Evolutionary conservation across 2,113 vertebrate genomes (phyloP).

Genomic region (Felis chaus): DNA sequence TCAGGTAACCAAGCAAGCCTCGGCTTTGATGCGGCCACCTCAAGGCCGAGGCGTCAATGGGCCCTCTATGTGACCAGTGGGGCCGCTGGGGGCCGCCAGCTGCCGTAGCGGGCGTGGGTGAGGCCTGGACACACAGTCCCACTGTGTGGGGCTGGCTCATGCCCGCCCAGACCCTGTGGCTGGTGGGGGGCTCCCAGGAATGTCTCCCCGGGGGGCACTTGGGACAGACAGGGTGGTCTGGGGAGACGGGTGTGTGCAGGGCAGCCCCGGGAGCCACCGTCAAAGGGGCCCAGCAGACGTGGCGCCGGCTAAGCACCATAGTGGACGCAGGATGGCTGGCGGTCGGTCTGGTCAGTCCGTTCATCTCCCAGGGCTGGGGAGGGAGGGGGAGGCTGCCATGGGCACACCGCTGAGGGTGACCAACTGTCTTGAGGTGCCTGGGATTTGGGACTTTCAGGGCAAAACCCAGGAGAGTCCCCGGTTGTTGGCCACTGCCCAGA

Average conservation of each 20-base stretch:
- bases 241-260: slow-evolving; percentile 39
- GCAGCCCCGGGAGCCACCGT: background rate
- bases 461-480: background rate
- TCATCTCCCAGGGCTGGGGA: background rate
- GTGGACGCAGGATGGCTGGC: background rate
- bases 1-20: slow-evolving; percentile 30
- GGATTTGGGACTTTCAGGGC: background rate
- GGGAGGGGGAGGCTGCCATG: background rate
- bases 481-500: background rate
- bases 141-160: slow-evolving; percentile 63
- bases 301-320: slow-evolving; percentile 43
- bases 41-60: slow-evolving; percentile 63
- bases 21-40: slow-evolving; percentile 70
- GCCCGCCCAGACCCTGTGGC: slow-evolving; percentile 62
- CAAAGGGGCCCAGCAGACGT: slow-evolving; percentile 22
- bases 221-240: slow-evolving; percentile 72
- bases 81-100: slow-evolving; percentile 46
- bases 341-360: background rate
- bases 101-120: slow-evolving; percentile 30
- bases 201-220: slow-evolving; percentile 37
- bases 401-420: background rate
- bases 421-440: background rate
- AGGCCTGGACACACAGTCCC: slow-evolving; percentile 69
- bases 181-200: slow-evolving; percentile 63
- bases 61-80: slow-evolving; percentile 67